Conservation (phyloP, 2,113 vertebrate genomes). For the Alouatta palliata region DNA sequence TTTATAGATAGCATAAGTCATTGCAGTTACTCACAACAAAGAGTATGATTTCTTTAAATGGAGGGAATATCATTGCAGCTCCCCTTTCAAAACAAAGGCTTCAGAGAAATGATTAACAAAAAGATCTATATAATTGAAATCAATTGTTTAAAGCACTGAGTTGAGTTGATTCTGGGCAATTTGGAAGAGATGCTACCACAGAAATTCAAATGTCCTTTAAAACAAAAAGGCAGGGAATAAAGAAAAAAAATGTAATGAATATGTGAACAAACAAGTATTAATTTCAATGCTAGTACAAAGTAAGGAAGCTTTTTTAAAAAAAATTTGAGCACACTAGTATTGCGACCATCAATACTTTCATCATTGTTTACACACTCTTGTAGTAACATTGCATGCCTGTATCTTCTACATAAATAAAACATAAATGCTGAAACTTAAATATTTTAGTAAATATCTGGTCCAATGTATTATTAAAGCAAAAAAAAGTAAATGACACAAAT, state of each 20-base stretch:
- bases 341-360: neutral
- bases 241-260: neutral
- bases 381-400: neutral
- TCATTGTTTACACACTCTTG: neutral
- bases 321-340: neutral
- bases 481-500: neutral
- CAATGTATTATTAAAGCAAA: neutral
- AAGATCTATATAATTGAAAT: neutral
- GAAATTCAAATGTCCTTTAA: neutral
- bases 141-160: neutral
- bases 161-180: neutral
- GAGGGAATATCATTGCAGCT: neutral
- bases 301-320: neutral
- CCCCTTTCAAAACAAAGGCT: neutral
- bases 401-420: neutral
- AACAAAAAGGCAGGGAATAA: neutral
- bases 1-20: neutral
- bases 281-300: neutral
- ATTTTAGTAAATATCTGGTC: neutral
- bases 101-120: neutral
- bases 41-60: neutral
- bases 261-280: slow-evolving; percentile 4
- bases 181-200: neutral
- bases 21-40: neutral
- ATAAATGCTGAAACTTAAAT: neutral